Conservation (phyloP, 1,140 invertebrate species). For the Acromyrmex heyeri region DNA sequence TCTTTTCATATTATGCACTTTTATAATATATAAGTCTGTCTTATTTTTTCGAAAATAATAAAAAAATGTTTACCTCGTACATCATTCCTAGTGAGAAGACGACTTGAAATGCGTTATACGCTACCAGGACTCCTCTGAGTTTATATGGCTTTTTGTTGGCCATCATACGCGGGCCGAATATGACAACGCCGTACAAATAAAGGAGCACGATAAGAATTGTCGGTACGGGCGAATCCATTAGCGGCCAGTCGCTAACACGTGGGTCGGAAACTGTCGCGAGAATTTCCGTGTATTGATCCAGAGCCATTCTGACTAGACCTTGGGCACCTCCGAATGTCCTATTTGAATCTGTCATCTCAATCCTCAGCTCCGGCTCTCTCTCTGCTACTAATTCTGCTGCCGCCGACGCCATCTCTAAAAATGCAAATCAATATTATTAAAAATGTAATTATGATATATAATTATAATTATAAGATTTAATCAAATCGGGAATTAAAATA, state of each 20-base stretch:
- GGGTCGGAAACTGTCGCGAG: slow-evolving; percentile 91
- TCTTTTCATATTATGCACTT: not conserved
- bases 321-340: slow-evolving; percentile 85
- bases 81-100: slow-evolving; percentile 95
- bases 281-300: slow-evolving; percentile 88
- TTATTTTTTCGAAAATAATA: not conserved
- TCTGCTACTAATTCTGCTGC: slow-evolving; percentile 85
- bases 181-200: slow-evolving; percentile 93
- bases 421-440: not conserved
- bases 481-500: not conserved
- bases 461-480: not conserved
- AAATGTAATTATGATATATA: not conserved
- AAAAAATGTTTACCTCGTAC: slow-evolving; percentile 91
- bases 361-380: slow-evolving; percentile 79
- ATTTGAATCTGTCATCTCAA: slow-evolving; percentile 81
- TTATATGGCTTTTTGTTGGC: slow-evolving; percentile 94
- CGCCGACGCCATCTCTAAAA: slow-evolving; percentile 84
- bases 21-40: not conserved
- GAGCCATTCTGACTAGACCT: slow-evolving; percentile 87
- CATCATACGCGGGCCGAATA: slow-evolving; percentile 95
- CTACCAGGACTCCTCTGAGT: slow-evolving; percentile 92
- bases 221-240: slow-evolving; percentile 96
- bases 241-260: slow-evolving; percentile 95
- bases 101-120: slow-evolving; percentile 96
- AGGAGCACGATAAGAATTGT: slow-evolving; percentile 93